phyloP scores from a whole-genome alignment of 2,888 invertebrate genomes.

The Drosophila austrosaltans region DNA sequence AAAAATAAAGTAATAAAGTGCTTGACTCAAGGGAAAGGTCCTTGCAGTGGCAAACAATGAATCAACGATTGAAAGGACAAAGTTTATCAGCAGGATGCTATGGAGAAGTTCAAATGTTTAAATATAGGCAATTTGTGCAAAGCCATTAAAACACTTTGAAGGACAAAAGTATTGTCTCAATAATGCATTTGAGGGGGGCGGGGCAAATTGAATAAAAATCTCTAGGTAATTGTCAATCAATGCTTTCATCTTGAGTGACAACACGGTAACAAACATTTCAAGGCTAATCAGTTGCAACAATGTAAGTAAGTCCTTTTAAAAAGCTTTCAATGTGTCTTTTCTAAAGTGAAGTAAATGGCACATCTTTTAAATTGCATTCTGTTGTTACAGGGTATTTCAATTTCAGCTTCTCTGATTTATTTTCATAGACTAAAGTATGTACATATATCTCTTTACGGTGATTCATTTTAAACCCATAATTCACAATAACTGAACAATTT shows the following conservation, averaged over 20 bases:
- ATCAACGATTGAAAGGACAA: background rate
- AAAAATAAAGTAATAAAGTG: no score
- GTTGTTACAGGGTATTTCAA: no score
- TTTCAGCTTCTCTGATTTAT: background rate
- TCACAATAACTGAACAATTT: background rate
- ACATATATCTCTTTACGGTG: no score
- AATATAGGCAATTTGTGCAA: background rate
- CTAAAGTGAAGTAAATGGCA: background rate
- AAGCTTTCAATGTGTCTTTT: background rate
- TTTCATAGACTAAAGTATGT: background rate
- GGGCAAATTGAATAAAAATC: background rate
- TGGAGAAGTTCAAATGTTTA: background rate
- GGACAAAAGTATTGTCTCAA: background rate
- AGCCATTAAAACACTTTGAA: background rate
- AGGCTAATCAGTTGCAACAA: background rate
- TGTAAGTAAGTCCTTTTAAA: background rate
- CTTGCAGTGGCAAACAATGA: background rate
- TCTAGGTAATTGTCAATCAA: background rate
- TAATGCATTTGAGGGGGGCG: background rate
- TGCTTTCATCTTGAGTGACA: background rate
- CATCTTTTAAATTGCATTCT: no score
- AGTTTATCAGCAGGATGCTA: background rate
- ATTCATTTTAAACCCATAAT: background rate
- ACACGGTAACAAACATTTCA: background rate
- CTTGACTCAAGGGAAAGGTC: no score